Evolutionary conservation across 2,113 vertebrate genomes (phyloP).

Genomic region (Epinephelus lanceolatus): DNA sequence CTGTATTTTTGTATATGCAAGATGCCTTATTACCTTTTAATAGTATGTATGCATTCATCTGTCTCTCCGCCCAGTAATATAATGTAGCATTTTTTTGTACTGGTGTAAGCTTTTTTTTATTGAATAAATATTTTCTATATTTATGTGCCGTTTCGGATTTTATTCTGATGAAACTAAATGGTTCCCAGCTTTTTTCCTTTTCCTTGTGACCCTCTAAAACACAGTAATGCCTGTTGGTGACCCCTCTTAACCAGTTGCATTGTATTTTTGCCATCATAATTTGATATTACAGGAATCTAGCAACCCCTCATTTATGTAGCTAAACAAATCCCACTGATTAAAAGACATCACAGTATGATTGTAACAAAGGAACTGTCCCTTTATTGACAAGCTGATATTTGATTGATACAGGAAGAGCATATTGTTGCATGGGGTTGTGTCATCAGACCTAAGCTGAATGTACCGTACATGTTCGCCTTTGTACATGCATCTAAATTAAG

Average conservation of each 20-base stretch:
- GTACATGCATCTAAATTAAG: slow-evolving; percentile 21
- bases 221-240: no score
- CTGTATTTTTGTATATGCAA: slow-evolving; percentile 82
- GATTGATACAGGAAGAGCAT: slow-evolving; percentile 29
- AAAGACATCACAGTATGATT: slow-evolving; percentile 15
- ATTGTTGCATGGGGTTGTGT: slow-evolving; percentile 17
- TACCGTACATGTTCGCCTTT: slow-evolving; percentile 33
- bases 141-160: slow-evolving; percentile 48
- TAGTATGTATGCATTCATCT: slow-evolving; percentile 77
- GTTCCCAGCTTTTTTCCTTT: neutral
- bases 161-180: neutral
- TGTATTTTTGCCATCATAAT: neutral
- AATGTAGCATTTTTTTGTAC: slow-evolving; percentile 88
- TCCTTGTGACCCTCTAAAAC: neutral
- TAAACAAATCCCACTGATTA: neutral
- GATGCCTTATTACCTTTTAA: slow-evolving; percentile 80
- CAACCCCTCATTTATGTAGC: no score
- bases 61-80: slow-evolving; percentile 83
- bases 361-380: slow-evolving; percentile 54
- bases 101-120: slow-evolving; percentile 83
- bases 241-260: neutral
- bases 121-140: slow-evolving; percentile 89
- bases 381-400: slow-evolving; percentile 66
- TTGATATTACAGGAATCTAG: neutral
- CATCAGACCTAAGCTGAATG: slow-evolving; percentile 8